phyloP scores from a whole-genome alignment of 35 echinoderm and acorn worm species.

The Diadema setosum region DNA sequence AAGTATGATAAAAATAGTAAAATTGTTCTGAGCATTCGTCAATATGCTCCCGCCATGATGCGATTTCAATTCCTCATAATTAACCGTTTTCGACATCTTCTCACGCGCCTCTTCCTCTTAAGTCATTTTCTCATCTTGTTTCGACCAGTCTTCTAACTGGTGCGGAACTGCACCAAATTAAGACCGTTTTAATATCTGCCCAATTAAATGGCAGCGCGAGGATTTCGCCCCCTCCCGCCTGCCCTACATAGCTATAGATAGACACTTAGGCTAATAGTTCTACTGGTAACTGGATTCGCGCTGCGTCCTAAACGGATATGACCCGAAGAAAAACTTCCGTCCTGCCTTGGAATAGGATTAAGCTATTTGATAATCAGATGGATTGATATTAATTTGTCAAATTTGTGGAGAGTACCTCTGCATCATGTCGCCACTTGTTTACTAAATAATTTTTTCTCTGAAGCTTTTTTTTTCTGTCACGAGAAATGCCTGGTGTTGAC shows the following conservation, averaged over 20 bases:
- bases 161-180: background rate
- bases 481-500: background rate
- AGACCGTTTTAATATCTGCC: slow-evolving; percentile 4
- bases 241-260: background rate
- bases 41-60: background rate
- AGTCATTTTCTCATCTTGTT: no score
- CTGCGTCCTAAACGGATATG: background rate
- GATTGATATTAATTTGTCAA: background rate
- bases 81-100: background rate
- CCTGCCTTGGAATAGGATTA: background rate
- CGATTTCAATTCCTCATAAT: background rate
- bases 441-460: background rate
- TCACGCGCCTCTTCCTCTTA: background rate
- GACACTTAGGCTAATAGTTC: background rate
- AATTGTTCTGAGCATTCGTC: background rate
- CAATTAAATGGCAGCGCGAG: background rate
- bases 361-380: background rate
- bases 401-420: background rate
- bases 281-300: background rate
- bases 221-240: background rate
- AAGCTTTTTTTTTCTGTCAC: background rate
- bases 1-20: background rate
- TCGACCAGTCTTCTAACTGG: no score
- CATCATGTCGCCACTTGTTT: slow-evolving; percentile 1
- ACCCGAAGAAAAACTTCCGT: background rate